These are phyloP conservation scores for Paramisgurnus dabryanus DNA, from an alignment of 2,113 vertebrate genomes.

Conservation along the genomic window DNA sequence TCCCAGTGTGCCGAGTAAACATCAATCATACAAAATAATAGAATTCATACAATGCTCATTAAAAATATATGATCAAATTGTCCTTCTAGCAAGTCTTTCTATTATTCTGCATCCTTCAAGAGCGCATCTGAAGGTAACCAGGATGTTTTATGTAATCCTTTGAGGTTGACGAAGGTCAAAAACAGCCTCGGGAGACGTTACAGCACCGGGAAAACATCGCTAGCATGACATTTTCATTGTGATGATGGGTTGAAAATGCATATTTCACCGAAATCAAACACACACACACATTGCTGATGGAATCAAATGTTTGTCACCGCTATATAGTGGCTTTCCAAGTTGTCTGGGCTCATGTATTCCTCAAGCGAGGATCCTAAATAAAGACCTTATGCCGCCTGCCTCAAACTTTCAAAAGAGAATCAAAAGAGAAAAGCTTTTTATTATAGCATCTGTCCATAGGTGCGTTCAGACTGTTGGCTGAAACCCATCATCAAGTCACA, in stretches of 20 bases:
- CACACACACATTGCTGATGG: background rate
- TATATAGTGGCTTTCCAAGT: background rate
- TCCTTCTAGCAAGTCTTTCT: background rate
- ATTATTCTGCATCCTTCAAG: background rate
- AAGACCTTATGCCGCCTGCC: background rate
- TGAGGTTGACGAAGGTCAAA: background rate
- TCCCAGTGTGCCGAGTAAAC: too few species aligned
- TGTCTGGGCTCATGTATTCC: background rate
- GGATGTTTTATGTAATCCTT: background rate
- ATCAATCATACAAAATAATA: too few species aligned
- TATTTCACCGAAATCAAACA: background rate
- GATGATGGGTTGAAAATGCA: background rate
- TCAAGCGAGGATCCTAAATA: slow-evolving; percentile 6
- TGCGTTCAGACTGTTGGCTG: slow-evolving; percentile 10
- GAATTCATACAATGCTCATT: too few species aligned
- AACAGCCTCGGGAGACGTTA: background rate
- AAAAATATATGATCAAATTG: background rate
- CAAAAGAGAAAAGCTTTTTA: slow-evolving; percentile 18
- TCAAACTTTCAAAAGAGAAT: background rate
- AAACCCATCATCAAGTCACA: slow-evolving; percentile 36
- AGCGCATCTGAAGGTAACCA: background rate
- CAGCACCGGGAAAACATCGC: background rate
- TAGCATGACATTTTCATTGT: background rate
- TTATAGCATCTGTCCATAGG: slow-evolving; percentile 22
- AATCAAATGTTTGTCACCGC: slow-evolving; percentile 14